A percentile compares a stretch with the other conserved stretches of the same genome.
Conservation (phyloP, 2,888 invertebrate species). For the Agonopterix arenella region DNA sequence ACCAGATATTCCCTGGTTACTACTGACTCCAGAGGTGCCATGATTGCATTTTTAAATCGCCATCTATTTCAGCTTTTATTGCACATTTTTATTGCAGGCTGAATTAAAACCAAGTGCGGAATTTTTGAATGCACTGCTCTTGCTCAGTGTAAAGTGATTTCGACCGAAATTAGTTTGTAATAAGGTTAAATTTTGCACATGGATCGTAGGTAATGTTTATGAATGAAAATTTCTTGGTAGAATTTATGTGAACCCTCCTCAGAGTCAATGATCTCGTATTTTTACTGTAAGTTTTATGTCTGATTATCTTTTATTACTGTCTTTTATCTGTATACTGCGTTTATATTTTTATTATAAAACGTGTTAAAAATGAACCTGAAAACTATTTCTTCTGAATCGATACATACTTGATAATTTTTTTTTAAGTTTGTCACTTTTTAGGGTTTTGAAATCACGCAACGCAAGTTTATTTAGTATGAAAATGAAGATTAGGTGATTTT, state of each 20-base stretch:
- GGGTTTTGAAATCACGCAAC: too few relatives aligned
- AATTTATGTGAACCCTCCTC: neutral
- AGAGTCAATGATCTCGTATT: too few relatives aligned
- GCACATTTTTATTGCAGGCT: constrained; percentile 32
- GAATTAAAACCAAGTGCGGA: constrained; percentile 25
- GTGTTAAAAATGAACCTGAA: neutral
- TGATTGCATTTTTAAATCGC: constrained; percentile 30
- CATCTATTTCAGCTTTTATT: constrained; percentile 32
- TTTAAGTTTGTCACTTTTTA: too few relatives aligned
- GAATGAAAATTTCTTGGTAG: constrained; percentile 3
- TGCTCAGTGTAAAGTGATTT: neutral
- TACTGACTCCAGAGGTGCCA: constrained; percentile 17
- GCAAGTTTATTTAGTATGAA: too few relatives aligned
- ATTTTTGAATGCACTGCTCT: constrained; percentile 8
- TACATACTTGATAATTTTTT: too few relatives aligned
- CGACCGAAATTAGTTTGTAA: neutral
- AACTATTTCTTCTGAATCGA: too few relatives aligned
- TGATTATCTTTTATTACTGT: too few relatives aligned
- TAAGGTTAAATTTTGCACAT: constrained; percentile 1
- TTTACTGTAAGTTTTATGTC: too few relatives aligned
- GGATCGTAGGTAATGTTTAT: neutral
- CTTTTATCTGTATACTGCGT: neutral
- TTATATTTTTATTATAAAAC: neutral
- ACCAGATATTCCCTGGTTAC: constrained; percentile 1
- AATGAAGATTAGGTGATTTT: too few relatives aligned